Base-by-base conservation (phyloP, 2,797 vertebrate genomes). In the Corythornis leucogaster region DNA sequence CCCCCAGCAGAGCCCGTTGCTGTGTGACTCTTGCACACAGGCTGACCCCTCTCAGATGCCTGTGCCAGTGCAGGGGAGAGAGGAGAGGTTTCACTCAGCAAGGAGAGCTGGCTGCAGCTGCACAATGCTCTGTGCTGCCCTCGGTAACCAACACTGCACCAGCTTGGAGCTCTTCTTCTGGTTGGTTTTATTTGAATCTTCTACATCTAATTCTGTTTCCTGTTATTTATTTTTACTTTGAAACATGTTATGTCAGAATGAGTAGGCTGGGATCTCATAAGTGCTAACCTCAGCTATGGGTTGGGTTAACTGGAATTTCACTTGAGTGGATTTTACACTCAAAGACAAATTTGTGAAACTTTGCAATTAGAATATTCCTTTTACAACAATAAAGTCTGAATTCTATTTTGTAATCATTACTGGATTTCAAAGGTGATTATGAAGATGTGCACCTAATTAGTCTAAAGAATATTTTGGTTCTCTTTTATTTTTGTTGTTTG, bases 131-230 rank as follows among this genome's bases (percentile, higher is more conserved):
- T 40, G 66, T 0, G 81, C 78, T 91, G 87, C 89, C 90, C 92
- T 61, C 77, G 75, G 85, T 89, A 93, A 90, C 83, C 28, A 51
- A 63, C 53, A 48, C 85, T 82, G 57, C 22, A 24, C 85, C 92
- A 80, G 70, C 19, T 71, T 66, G 66, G 40, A 85, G 43, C 81
- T 86, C 67, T 96, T 87, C 87, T 59, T 93, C 85, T 80, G 28
- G 21, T 61, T 80, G 74, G 45, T 59, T 38, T 96, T 81, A 43
- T 83, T 74, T 87, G 57, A 78, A 89, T 87, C 85, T 81, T 85
- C 82, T 90, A 77, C 35, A 73, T 54, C 28, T 81, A 58, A 75
- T 93, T 94, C 93, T 92, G 59, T 67, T 90, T 87, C 83, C 30
- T 74, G 63, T 68, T 83, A 50, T 38, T 81, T 67, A 12, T 81